phyloP scores from a whole-genome alignment of 1,140 invertebrate species.

The Acromyrmex heyeri region DNA sequence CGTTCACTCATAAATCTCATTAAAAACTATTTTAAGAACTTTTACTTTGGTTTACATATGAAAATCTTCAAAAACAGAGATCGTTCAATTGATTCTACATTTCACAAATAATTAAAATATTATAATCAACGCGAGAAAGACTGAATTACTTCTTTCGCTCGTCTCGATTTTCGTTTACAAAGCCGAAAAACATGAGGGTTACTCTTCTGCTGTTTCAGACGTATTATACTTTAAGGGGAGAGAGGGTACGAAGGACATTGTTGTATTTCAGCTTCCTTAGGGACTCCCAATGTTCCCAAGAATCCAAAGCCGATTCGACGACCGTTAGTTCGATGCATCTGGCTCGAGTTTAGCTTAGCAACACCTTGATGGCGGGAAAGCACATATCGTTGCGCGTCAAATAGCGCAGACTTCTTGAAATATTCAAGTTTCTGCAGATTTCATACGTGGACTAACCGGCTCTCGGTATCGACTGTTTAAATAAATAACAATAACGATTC shows the following conservation, averaged over 20 bases:
- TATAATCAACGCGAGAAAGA: neutral
- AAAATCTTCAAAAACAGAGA: neutral
- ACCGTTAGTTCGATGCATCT: slow-evolving; percentile 29
- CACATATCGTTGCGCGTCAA: neutral
- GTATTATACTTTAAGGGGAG: neutral
- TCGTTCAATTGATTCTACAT: neutral
- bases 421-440: neutral
- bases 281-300: neutral
- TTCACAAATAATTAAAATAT: neutral
- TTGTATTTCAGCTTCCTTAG: slow-evolving; percentile 1
- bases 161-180: neutral
- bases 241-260: neutral
- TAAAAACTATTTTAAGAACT: neutral
- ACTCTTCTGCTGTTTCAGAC: neutral
- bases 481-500: slow-evolving; percentile 14
- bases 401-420: neutral
- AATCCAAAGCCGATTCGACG: neutral
- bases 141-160: neutral
- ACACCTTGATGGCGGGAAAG: neutral
- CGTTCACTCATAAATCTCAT: neutral
- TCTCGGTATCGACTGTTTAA: neutral
- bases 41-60: neutral
- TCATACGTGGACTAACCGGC: neutral
- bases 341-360: slow-evolving; percentile 23
- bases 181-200: neutral